Conservation (phyloP, 2,113 vertebrate species). For the Probosciger aterrimus region DNA sequence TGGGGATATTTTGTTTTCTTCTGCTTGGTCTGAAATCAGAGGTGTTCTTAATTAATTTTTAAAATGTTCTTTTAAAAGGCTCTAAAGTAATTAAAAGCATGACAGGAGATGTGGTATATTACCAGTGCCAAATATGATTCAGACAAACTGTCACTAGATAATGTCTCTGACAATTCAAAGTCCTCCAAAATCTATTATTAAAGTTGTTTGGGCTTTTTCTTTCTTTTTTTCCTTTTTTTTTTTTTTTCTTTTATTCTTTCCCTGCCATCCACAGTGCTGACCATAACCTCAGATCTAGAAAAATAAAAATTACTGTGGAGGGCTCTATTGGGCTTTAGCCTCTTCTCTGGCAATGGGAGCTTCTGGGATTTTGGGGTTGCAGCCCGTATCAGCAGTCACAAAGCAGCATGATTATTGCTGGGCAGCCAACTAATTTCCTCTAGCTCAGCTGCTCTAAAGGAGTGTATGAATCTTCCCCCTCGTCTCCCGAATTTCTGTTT, state of each 20-base stretch:
- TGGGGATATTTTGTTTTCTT: neutral
- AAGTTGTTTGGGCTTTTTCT: neutral
- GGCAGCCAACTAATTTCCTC: neutral
- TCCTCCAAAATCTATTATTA: constrained; percentile 27
- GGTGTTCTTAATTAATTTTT: constrained; percentile 25
- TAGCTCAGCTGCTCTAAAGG: neutral
- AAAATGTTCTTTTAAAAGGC: constrained; percentile 15
- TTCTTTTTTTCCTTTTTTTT: neutral
- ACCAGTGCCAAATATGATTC: constrained; percentile 34
- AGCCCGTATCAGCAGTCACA: neutral
- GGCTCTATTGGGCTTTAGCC: neutral
- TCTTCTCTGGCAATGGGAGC: neutral
- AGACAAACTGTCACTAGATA: constrained; percentile 21
- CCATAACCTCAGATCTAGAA: neutral
- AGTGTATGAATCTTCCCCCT: neutral
- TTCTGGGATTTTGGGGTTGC: neutral
- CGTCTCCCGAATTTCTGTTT: neutral
- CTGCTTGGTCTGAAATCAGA: constrained; percentile 13
- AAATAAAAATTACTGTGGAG: neutral
- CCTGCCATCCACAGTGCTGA: neutral
- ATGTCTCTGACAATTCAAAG: neutral
- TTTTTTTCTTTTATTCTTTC: fast-evolving
- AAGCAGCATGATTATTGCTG: neutral
- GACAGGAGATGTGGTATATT: constrained; percentile 32
- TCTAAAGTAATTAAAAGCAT: constrained; percentile 31